A percentile compares a stretch with the other conserved stretches of the same genome.
Evolutionary conservation across 2,888 invertebrate genomes (phyloP).

Genomic region (Protophormia terraenovae): DNA sequence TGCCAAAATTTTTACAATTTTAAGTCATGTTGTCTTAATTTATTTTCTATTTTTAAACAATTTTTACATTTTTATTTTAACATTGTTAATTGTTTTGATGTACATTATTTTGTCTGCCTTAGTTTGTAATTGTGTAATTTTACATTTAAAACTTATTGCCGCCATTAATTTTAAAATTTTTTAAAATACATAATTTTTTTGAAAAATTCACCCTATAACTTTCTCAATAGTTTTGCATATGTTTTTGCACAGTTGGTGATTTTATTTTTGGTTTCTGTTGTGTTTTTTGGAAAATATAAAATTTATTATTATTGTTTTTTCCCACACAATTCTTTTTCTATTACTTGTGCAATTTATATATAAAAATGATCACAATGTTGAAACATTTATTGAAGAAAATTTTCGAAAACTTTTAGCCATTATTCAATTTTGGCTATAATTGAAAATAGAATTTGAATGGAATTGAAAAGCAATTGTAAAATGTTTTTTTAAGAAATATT

Average conservation of each 20-base stretch:
- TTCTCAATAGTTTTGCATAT: constrained; percentile 6
- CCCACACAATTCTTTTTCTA: constrained; percentile 36
- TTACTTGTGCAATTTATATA: constrained; percentile 34
- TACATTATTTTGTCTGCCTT: constrained; percentile 1
- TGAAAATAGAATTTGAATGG: neutral
- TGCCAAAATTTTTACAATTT: constrained; percentile 56
- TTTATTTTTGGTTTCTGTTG: neutral
- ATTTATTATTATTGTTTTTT: constrained; percentile 28
- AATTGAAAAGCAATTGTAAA: neutral
- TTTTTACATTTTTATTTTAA: neutral
- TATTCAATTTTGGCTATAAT: neutral
- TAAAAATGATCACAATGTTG: constrained; percentile 50
- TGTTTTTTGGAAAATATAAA: constrained; percentile 30
- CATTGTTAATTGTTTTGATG: constrained; percentile 28
- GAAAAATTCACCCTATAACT: constrained; percentile 24
- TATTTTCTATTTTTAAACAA: neutral
- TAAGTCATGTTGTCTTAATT: constrained; percentile 7
- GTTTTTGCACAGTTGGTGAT: constrained; percentile 9
- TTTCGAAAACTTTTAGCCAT: neutral
- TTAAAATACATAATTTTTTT: neutral
- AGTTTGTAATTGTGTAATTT: constrained; percentile 3
- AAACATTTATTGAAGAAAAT: neutral
- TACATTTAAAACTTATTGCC: constrained; percentile 2
- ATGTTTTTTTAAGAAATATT: neutral
- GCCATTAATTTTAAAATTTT: constrained; percentile 4